Conservation (phyloP, 2,888 invertebrate species). For the Phragmatobia fuliginosa region DNA sequence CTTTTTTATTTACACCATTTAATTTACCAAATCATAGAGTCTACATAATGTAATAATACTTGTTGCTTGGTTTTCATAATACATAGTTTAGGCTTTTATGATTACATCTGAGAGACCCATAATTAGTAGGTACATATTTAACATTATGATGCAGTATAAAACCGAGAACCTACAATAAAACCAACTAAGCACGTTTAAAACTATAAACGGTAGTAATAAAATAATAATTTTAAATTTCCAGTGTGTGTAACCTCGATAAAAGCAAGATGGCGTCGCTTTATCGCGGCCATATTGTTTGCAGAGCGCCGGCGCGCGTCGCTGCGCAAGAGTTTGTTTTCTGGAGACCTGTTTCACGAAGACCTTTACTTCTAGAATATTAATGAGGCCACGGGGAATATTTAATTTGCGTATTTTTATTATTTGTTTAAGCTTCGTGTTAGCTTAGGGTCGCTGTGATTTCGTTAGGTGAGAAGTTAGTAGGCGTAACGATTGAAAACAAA, state of each 20-base stretch:
- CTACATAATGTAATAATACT: no score
- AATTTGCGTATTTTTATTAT: conserved; percentile 55
- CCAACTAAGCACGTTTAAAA: conserved; percentile 44
- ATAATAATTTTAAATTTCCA: conserved; percentile 78
- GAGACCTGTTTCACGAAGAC: conserved; percentile 81
- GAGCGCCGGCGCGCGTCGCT: conserved; percentile 59
- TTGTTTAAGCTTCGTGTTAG: conserved; percentile 37
- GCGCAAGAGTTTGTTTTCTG: conserved; percentile 83
- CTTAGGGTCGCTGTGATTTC: conserved; percentile 23
- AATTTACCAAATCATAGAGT: background rate
- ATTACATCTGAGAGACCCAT: background rate
- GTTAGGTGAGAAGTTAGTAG: conserved; percentile 42
- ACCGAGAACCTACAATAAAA: conserved; percentile 26
- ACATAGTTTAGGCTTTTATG: background rate
- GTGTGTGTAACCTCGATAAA: conserved; percentile 79
- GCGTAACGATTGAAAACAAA: conserved; percentile 53
- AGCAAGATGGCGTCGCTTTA: conserved; percentile 81
- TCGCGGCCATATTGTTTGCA: conserved; percentile 82
- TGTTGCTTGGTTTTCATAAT: background rate
- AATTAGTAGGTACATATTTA: conserved; percentile 5
- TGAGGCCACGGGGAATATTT: conserved; percentile 68
- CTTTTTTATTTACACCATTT: background rate
- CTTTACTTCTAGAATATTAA: conserved; percentile 72
- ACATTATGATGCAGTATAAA: conserved; percentile 21
- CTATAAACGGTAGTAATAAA: conserved; percentile 62